A percentile compares a stretch with the other conserved stretches of the same genome.
phyloP scores from a whole-genome alignment of 2,113 vertebrate species.

The Campylomormyrus numenius region DNA sequence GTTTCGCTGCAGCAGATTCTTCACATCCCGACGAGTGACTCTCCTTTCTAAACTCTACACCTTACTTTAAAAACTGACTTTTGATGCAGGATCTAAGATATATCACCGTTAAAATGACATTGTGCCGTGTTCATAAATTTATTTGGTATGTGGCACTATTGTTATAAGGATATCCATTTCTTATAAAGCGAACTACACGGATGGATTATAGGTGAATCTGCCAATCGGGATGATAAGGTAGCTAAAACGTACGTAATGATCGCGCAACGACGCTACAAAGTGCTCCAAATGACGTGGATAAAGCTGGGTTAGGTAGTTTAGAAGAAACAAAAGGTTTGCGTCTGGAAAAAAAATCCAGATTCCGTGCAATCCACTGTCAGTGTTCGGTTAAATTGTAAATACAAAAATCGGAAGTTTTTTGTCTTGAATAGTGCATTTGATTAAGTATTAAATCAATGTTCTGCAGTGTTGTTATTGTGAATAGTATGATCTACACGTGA shows the following conservation, averaged over 20 bases:
- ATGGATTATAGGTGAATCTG: neutral
- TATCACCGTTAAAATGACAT: neutral
- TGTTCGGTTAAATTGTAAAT: neutral
- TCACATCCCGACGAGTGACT: neutral
- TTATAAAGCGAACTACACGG: too few species aligned
- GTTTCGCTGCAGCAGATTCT: conserved; percentile 51
- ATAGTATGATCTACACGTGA: neutral
- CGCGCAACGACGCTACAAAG: neutral
- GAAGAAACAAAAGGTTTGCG: neutral
- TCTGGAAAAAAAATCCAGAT: neutral
- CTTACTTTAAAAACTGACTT: neutral
- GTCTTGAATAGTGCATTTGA: neutral
- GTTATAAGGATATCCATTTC: neutral
- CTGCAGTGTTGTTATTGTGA: neutral
- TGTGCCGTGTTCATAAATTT: neutral
- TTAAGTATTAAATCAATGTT: neutral
- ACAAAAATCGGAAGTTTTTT: neutral
- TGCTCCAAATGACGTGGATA: neutral
- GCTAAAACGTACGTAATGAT: neutral
- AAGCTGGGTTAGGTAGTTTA: neutral
- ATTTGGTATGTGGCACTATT: too few species aligned
- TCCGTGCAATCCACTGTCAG: neutral
- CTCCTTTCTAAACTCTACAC: neutral
- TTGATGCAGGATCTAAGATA: neutral
- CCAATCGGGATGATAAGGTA: neutral